Evolutionary conservation across 2,797 vertebrate species (phyloP), one percentile per base, ranked within the genome.

Genomic region (Heterohyrax brucei): DNA sequence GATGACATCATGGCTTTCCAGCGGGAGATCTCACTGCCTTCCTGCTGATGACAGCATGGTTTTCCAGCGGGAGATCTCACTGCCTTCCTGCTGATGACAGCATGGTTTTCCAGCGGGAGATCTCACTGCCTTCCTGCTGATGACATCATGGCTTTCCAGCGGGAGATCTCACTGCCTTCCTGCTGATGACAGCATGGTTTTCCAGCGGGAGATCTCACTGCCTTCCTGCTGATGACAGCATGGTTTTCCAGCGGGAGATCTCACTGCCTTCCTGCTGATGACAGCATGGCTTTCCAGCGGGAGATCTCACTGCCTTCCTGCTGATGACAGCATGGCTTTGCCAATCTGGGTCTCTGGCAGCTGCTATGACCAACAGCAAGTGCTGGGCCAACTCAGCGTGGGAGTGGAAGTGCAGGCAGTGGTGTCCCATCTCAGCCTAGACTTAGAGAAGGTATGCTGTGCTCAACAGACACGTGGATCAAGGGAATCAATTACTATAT

Each of bases 311-410:
- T 82, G 64, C n/a, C 7, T 39, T 72, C 50, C 75, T 87, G 78
- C 16, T 0, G 7, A 33, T 91, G 70, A 72, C 62, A 24, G 84
- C 4, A 0, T 9, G n/a, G 62, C 62, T 81, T 91, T 87, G 56
- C 77, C 61, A 75, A 66, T 61, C 22, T 22, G 26, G 50, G 18
- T 28, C 18, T 76, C 10, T 82, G 44, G 50, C 1, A 7, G 76
- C 18, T 39, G 30, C 59, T 72, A 30, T 68, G 70, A 90, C 33
- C 64, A 89, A 93, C 94, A 84, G 82, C 80, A 96, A 64, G 56
- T 44, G 44, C 68, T 87, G 28, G 83, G 30, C 0, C 16, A 94
- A 84, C 56, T 33, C 70, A 91, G 0, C 9, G 44, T 73, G 85
- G 28, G 76, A 81, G 28, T 95, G 75, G 68, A 94, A 77, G 39